Base-by-base conservation (phyloP, 1,140 invertebrate genomes). In the Drosophila baimaii region DNA sequence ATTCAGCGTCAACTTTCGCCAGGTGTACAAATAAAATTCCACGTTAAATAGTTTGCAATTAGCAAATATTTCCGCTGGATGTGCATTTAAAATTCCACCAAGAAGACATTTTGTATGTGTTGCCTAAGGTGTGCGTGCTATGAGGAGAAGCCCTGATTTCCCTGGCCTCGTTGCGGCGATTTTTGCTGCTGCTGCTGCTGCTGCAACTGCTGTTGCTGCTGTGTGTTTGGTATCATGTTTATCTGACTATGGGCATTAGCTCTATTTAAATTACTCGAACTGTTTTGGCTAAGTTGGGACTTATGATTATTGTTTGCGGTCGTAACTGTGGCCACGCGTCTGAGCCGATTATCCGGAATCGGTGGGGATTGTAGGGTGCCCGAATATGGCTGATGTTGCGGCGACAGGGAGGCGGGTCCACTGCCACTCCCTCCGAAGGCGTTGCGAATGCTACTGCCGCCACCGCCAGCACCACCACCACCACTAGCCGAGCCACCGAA, bases 261-360 rank as follows among this genome's bases (percentile, higher is more conserved):
- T 37, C 64, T 66, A 56, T 79, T 58, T 65, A 63, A 75, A 66
- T 82, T 82, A 73, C 61, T 88, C 44, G 44, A 58, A 62, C 69
- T 82, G 70, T 78, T 89, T 89, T 89, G 84, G 84, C 84, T 72
- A 70, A 75, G 46, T 72, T 84, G 84, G 71, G 85, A 76, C 74
- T 89, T 89, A 79, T 77, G 73, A 71, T 89, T 89, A 81, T 90
- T 89, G 52, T 57, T 68, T 58, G 85, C 78, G 77, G 85, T 81
- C 65, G 85, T 78, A 58, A 89, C 77, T 47, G 84, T 89, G 81
- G 84, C 80, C 61, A 90, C 84, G 39, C 84, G 84, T 89, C 84
- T 84, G 23, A 89, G 78, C 66, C 84, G 84, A 84, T 89, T 89
- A 75, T 89, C 84, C 55, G 84, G 84, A 81, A 89, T 89, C 70